phyloP scores from a whole-genome alignment of 1,140 invertebrate species.

The Drepana arcuata region DNA sequence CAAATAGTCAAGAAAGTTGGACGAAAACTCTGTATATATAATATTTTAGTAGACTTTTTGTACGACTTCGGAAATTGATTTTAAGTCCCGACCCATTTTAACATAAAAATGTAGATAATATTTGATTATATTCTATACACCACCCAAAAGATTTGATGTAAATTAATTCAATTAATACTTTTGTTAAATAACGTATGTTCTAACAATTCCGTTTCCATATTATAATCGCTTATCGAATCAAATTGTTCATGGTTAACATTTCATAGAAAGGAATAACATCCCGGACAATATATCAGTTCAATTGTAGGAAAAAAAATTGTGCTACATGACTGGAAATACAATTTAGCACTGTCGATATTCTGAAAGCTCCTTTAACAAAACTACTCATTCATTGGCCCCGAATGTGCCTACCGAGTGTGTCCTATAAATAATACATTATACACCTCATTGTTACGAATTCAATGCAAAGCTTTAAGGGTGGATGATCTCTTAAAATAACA shows the following conservation, averaged over 20 bases:
- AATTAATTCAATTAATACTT: no score
- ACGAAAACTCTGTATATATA: conserved; percentile 31
- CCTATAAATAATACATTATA: conserved; percentile 71
- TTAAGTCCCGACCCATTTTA: no score
- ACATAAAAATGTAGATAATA: no score
- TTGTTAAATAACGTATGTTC: conserved; percentile 4
- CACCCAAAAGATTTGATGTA: no score
- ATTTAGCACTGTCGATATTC: conserved; percentile 21
- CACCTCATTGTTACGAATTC: conserved; percentile 52
- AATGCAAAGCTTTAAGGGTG: conserved; percentile 61
- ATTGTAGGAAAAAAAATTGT: conserved; percentile 34
- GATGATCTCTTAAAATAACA: conserved; percentile 73
- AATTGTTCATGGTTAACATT: no score
- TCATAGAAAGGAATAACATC: no score
- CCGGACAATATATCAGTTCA: conserved; percentile 27
- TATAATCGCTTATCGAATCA: no score
- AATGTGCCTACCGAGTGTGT: conserved; percentile 62
- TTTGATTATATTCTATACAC: no score
- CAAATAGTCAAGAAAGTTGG: conserved; percentile 42
- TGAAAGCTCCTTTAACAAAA: no score
- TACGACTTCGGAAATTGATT: conserved; percentile 10
- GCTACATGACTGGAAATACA: conserved; percentile 15
- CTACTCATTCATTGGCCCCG: conserved; percentile 34
- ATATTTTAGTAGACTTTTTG: conserved; percentile 27
- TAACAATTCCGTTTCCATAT: no score